Percentiles rank a stretch among this genome's conserved stretches.
Evolutionary conservation across 2,888 invertebrate species (phyloP).

Genomic region (Drosophila melanosoma): DNA sequence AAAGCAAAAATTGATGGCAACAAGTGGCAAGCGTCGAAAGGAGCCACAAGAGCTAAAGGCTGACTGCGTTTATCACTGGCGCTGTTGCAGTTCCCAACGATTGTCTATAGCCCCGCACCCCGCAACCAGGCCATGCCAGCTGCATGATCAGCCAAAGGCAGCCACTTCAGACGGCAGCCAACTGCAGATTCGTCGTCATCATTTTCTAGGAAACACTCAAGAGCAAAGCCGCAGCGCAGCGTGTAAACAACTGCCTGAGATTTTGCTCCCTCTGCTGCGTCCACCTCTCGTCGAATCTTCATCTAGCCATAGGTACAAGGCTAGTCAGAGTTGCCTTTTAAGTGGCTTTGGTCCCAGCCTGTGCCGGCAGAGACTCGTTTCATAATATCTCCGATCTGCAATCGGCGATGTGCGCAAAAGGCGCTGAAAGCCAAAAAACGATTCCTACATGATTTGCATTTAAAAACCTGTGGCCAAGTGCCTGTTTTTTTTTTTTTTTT

Average conservation of each 20-base stretch:
- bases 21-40: slow-evolving; percentile 79
- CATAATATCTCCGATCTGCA: not conserved
- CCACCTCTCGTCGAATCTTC: not conserved
- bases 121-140: slow-evolving; percentile 4
- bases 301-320: slow-evolving; percentile 53
- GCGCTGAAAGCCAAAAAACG: slow-evolving; percentile 37
- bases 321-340: slow-evolving; percentile 72
- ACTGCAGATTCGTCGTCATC: slow-evolving; percentile 62
- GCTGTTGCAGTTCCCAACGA: slow-evolving; percentile 36
- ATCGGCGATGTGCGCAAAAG: slow-evolving; percentile 10
- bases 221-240: slow-evolving; percentile 43
- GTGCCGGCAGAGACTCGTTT: slow-evolving; percentile 24
- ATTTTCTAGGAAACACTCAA: slow-evolving; percentile 79
- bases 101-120: slow-evolving; percentile 31
- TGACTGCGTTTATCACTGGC: slow-evolving; percentile 23
- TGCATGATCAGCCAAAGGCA: slow-evolving; percentile 77
- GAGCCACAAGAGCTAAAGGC: slow-evolving; percentile 33
- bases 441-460: slow-evolving; percentile 78
- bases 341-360: slow-evolving; percentile 72
- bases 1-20: slow-evolving; percentile 76
- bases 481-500: slow-evolving; percentile 8
- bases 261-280: slow-evolving; percentile 28
- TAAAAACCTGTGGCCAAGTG: slow-evolving; percentile 61
- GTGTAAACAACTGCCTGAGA: slow-evolving; percentile 73
- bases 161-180: slow-evolving; percentile 62